phyloP scores from a whole-genome alignment of 1,140 invertebrate species.

The Orchesella cincta region DNA sequence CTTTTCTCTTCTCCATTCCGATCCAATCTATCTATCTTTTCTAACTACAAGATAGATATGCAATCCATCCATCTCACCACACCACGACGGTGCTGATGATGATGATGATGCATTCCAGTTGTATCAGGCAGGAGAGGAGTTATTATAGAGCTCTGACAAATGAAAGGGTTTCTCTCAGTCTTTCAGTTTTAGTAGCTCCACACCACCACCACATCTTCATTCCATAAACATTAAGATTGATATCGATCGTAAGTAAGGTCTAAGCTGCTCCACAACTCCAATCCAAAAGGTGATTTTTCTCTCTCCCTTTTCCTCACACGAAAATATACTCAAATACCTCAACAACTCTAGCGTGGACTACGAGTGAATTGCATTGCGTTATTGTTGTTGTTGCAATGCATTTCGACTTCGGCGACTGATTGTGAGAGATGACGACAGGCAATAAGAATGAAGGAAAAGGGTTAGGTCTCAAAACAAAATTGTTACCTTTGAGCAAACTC shows the following conservation, averaged over 20 bases:
- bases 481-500: too few species aligned
- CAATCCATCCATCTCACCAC: not conserved
- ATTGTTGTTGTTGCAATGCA: too few species aligned
- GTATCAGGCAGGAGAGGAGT: not conserved
- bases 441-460: too few species aligned
- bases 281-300: not conserved
- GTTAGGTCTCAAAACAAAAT: too few species aligned
- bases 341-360: not conserved
- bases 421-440: too few species aligned
- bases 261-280: not conserved
- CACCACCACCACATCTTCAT: not conserved
- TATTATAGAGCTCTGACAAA: not conserved
- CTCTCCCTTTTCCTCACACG: not conserved
- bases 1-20: not conserved
- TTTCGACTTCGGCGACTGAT: too few species aligned
- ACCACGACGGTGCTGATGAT: not conserved
- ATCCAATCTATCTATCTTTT: not conserved
- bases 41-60: not conserved
- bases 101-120: conserved; percentile 5
- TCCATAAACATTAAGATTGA: conserved; percentile 28
- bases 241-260: conserved; percentile 4
- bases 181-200: not conserved
- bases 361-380: too few species aligned
- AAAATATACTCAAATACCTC: not conserved
- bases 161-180: conserved; percentile 23